Evolutionary conservation across 2,888 invertebrate species (phyloP), one percentile per base, ranked within the genome.

Genomic region (Neelides folsomi): DNA sequence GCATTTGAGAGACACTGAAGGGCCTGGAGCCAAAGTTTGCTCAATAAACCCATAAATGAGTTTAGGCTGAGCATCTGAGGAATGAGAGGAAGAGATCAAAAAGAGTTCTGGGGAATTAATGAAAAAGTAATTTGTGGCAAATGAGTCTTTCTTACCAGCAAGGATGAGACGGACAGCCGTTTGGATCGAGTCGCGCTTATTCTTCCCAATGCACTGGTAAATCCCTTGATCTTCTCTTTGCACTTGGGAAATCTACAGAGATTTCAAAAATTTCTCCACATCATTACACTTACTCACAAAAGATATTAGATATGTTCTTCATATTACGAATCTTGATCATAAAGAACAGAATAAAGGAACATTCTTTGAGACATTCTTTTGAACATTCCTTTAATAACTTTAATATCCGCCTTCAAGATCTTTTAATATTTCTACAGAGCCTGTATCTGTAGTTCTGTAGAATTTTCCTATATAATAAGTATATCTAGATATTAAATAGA

Each of bases 1-100:
- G 68, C 86, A 86, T 68, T 82, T 81, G 53, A 86, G 72, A 45
- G 83, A 82, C 51, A 84, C 81, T 16, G 81, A 78, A n/a, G 82
- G 82, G 35, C 84, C 85, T 1, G 82, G 81, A 66, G 82, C 82
- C 62, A 84, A 75, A 41, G 82, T 84, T 71, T 83, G 82, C 67
- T 83, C 83, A 65, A 82, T 81, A 71, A 83, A 83, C 67, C 80
- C 81, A 70, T 82, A 82, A 49, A 82, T 74, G 57, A 86, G 74
- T 59, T 80, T 76, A 1, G 86, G 86, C 27, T 81, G 79, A 8
- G 84, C 81, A 70, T 83, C 83, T 83, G 58, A 6, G 15, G 8
- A 15, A 39, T 39, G 5, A 39, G 12, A 36, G 37, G 9, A 36
- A 9, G 12, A 36, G 12, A 36, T 36, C 12, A 13, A n/a, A 39